A percentile compares a stretch with the other conserved stretches of the same genome.
phyloP scores from a whole-genome alignment of 2,797 vertebrate genomes.

The Alca torda region DNA sequence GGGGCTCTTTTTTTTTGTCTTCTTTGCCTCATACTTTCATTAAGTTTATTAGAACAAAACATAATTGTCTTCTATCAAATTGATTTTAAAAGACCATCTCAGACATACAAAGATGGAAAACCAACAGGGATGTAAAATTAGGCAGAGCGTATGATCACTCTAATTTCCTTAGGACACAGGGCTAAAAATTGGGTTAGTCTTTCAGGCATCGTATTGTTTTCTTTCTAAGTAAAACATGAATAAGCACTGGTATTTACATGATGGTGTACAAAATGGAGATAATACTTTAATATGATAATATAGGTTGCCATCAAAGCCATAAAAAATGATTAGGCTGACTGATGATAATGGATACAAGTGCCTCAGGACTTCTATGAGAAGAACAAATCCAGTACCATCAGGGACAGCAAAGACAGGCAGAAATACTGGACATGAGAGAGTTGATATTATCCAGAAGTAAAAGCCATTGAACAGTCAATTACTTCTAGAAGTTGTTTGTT shows the following conservation, averaged over 20 bases:
- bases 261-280: neutral
- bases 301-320: neutral
- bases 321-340: neutral
- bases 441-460: conserved; percentile 40
- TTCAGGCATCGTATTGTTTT: neutral
- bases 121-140: neutral
- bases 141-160: neutral
- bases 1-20: neutral
- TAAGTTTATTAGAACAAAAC: neutral
- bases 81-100: neutral
- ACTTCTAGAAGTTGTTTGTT: conserved; percentile 50
- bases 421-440: neutral
- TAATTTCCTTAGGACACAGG: neutral
- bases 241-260: neutral
- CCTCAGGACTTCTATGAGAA: neutral
- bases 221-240: neutral
- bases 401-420: neutral
- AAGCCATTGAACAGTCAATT: conserved; percentile 55
- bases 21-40: neutral
- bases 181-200: neutral
- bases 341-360: neutral
- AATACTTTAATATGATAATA: neutral
- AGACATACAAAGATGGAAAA: neutral
- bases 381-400: neutral
- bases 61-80: neutral